phyloP scores from a whole-genome alignment of 2,888 invertebrate species.

The Chaetogeoica ovagalla region DNA sequence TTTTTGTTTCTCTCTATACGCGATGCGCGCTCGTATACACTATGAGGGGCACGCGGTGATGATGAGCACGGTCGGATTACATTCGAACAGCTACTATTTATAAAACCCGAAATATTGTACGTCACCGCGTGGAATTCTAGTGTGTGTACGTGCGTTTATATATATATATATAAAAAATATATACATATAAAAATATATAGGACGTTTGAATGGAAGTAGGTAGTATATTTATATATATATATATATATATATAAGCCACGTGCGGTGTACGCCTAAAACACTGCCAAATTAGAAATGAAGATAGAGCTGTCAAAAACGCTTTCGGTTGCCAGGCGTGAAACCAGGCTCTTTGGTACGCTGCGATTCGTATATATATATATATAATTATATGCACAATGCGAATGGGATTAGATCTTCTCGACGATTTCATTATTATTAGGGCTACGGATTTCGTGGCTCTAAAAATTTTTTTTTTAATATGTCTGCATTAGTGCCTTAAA shows the following conservation, averaged over 20 bases:
- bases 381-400: no score
- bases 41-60: not conserved
- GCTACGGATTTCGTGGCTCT: no score
- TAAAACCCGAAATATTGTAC: constrained; percentile 48
- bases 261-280: not conserved
- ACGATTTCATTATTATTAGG: not conserved
- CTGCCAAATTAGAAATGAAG: constrained; percentile 41
- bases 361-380: no score
- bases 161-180: not conserved
- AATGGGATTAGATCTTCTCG: no score
- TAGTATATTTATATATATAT: not conserved
- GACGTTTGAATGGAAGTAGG: constrained; percentile 24
- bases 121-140: not conserved
- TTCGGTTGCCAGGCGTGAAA: constrained; percentile 9
- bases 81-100: constrained; percentile 41
- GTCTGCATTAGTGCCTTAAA: no score
- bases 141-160: not conserved
- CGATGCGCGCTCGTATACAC: not conserved
- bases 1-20: no score
- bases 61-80: constrained; percentile 34
- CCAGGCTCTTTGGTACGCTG: no score
- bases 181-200: constrained; percentile 32
- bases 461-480: no score
- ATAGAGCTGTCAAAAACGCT: not conserved
- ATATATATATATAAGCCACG: no score